Conservation (phyloP, 2,888 invertebrate species). For the Parnassius apollo region DNA sequence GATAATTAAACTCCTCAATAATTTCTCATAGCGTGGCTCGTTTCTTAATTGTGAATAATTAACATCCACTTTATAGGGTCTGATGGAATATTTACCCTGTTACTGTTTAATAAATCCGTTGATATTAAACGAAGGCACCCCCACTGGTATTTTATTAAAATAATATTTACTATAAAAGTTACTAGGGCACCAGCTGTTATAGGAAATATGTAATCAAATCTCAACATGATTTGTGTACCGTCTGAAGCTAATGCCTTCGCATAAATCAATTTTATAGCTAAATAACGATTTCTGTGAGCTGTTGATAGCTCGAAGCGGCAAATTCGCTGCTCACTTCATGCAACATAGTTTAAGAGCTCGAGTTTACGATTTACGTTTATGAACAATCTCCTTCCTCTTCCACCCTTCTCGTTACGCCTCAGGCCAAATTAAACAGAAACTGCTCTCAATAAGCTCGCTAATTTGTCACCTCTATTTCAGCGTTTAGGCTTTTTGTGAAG, state of each 20-base stretch:
- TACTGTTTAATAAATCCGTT: too few species aligned
- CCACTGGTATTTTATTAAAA: conserved; percentile 2
- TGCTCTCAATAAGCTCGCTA: conserved; percentile 55
- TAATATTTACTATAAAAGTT: conserved; percentile 9
- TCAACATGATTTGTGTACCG: conserved; percentile 8
- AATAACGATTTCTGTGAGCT: conserved; percentile 28
- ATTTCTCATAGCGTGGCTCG: background rate
- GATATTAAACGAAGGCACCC: background rate
- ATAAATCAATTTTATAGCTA: conserved; percentile 21
- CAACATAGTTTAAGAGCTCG: conserved; percentile 14
- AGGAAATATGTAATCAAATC: conserved; percentile 15
- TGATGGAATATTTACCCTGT: background rate
- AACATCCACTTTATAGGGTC: conserved; percentile 6
- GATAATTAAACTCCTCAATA: background rate
- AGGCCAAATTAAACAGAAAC: conserved; percentile 51
- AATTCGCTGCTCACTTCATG: conserved; percentile 31
- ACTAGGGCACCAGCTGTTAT: conserved; percentile 19
- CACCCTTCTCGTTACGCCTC: conserved; percentile 18
- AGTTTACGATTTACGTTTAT: conserved; percentile 33
- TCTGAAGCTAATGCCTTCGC: conserved; percentile 9
- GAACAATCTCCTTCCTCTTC: conserved; percentile 28
- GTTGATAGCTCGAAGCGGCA: conserved; percentile 28
- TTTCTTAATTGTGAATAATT: conserved; percentile 4
- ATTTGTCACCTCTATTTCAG: conserved; percentile 48
- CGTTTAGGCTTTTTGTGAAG: conserved; percentile 6